Evolutionary conservation across 1,140 invertebrate species (phyloP).

Genomic region (Hetaerina americana): DNA sequence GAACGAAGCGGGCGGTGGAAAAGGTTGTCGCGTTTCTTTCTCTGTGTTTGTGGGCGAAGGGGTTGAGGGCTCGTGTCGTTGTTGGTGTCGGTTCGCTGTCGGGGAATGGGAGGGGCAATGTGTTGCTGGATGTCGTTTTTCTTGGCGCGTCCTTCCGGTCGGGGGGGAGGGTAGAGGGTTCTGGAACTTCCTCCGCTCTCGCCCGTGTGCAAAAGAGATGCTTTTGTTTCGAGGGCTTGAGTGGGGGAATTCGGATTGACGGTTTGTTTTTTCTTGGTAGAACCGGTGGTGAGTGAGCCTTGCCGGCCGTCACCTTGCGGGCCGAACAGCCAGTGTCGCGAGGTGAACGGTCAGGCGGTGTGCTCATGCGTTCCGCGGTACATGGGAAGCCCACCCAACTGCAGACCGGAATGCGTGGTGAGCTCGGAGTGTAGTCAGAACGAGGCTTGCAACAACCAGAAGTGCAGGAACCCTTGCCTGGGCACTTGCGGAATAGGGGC

Average conservation of each 20-base stretch:
- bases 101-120: too few species aligned
- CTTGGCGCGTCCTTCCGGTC: background rate
- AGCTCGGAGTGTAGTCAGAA: constrained; percentile 48
- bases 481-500: constrained; percentile 52
- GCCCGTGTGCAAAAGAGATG: constrained; percentile 21
- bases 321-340: constrained; percentile 60
- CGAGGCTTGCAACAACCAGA: constrained; percentile 50
- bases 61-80: too few species aligned
- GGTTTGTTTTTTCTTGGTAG: background rate
- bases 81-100: too few species aligned
- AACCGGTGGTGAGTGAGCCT: constrained; percentile 18
- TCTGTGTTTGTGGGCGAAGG: too few species aligned
- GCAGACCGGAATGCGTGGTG: constrained; percentile 50
- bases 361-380: constrained; percentile 69
- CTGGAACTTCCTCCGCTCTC: constrained; percentile 15
- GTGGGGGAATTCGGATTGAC: constrained; percentile 26
- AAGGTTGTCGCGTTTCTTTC: too few species aligned
- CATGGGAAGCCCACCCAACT: constrained; percentile 60
- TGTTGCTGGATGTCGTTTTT: constrained; percentile 9
- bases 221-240: constrained; percentile 25
- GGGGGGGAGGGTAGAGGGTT: constrained; percentile 14
- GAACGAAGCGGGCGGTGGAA: too few species aligned
- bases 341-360: constrained; percentile 53
- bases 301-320: constrained; percentile 63
- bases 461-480: constrained; percentile 52